These are phyloP conservation scores for Drosophila paucipuncta DNA, from an alignment of 2,888 invertebrate species.

Conservation along the genomic window DNA sequence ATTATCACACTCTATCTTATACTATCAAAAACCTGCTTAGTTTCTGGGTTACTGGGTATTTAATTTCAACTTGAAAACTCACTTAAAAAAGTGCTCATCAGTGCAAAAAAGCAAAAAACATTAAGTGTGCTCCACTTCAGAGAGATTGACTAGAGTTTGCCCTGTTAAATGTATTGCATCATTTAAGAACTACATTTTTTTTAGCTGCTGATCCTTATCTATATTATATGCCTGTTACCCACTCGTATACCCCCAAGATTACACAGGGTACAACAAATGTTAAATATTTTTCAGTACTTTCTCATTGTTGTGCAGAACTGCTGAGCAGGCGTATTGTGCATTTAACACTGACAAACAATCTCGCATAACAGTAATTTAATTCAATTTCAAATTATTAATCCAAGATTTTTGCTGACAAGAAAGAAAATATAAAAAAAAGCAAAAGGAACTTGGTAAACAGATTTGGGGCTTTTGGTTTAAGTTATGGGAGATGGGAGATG, in stretches of 20 bases:
- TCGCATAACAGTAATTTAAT: slow-evolving; percentile 52
- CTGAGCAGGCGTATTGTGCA: slow-evolving; percentile 27
- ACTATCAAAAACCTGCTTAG: neutral
- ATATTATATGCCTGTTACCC: neutral
- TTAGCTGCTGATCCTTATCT: neutral
- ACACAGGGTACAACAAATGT: neutral
- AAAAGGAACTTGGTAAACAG: slow-evolving; percentile 51
- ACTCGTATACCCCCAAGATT: neutral
- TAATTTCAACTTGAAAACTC: neutral
- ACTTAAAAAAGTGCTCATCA: neutral
- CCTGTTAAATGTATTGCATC: neutral
- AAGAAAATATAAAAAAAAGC: slow-evolving; percentile 5
- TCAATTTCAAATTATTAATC: slow-evolving; percentile 73
- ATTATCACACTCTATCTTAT: neutral
- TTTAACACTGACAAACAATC: slow-evolving; percentile 21
- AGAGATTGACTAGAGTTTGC: neutral
- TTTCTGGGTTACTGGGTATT: neutral
- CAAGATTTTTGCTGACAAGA: slow-evolving; percentile 56
- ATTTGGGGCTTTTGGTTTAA: slow-evolving; percentile 35
- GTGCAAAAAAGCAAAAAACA: neutral
- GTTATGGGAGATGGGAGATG: neutral
- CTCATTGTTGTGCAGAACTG: slow-evolving; percentile 10
- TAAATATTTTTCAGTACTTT: neutral
- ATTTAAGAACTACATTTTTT: neutral
- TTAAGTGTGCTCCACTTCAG: neutral